Percentiles rank a stretch among this genome's conserved stretches.
Conservation (phyloP, 2,113 vertebrate genomes). For the Arvicanthis niloticus region DNA sequence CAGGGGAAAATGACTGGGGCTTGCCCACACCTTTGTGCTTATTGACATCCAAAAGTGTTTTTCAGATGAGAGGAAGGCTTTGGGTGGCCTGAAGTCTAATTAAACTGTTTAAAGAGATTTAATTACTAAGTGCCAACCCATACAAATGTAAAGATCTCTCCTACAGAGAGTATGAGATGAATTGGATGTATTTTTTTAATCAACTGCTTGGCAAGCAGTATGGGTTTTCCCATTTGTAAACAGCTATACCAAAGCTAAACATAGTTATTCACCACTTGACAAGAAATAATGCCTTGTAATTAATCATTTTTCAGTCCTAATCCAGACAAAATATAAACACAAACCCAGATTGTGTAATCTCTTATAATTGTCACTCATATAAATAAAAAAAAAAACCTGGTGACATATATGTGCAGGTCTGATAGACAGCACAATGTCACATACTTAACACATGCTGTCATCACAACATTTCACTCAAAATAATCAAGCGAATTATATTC, state of each 20-base stretch:
- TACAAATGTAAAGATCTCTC: slow-evolving; percentile 84
- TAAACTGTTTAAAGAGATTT: slow-evolving; percentile 86
- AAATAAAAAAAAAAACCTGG: slow-evolving; percentile 86
- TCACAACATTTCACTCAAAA: slow-evolving; percentile 84
- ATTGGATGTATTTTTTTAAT: slow-evolving; percentile 83
- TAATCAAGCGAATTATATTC: slow-evolving; percentile 83
- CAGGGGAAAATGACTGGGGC: neutral
- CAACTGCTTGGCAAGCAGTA: slow-evolving; percentile 84
- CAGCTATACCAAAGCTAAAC: slow-evolving; percentile 85
- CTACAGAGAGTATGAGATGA: slow-evolving; percentile 85
- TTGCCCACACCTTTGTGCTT: slow-evolving; percentile 6
- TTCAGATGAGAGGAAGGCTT: slow-evolving; percentile 76
- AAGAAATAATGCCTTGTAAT: slow-evolving; percentile 86
- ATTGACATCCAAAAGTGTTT: slow-evolving; percentile 46
- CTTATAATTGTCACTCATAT: slow-evolving; percentile 81
- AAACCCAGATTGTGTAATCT: slow-evolving; percentile 76
- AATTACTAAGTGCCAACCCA: slow-evolving; percentile 84
- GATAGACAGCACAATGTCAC: slow-evolving; percentile 86
- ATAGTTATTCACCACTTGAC: slow-evolving; percentile 88
- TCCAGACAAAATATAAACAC: slow-evolving; percentile 82
- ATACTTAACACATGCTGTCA: slow-evolving; percentile 85
- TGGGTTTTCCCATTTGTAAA: slow-evolving; percentile 86
- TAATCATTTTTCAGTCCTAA: slow-evolving; percentile 87
- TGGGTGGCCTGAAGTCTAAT: slow-evolving; percentile 82
- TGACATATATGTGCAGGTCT: slow-evolving; percentile 87